Evolutionary conservation across 2,113 vertebrate genomes (phyloP).

Genomic region (Garra rufa): DNA sequence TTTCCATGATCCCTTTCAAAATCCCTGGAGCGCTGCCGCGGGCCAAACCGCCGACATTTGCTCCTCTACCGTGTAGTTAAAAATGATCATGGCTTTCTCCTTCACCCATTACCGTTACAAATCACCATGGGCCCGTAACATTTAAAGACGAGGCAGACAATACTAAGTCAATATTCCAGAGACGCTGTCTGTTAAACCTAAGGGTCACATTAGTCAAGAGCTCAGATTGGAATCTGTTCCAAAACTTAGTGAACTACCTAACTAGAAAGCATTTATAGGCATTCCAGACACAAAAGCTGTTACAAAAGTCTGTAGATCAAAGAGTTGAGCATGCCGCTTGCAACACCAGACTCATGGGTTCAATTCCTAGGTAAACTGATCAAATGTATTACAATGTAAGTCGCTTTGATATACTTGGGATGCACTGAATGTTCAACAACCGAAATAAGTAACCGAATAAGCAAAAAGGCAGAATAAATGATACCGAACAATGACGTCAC

Average conservation of each 20-base stretch:
- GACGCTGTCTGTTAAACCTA: not conserved
- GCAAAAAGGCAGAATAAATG: too few species aligned
- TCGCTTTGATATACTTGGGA: too few species aligned
- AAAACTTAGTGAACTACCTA: not conserved
- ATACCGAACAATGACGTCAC: too few species aligned
- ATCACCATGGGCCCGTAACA: constrained; percentile 32
- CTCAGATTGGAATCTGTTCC: not conserved
- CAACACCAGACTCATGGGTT: too few species aligned
- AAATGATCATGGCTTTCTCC: constrained; percentile 69
- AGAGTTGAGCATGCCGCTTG: too few species aligned
- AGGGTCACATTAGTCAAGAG: constrained; percentile 15
- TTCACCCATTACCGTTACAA: constrained; percentile 65
- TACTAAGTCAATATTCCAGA: not conserved
- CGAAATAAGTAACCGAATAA: too few species aligned
- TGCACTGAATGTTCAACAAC: too few species aligned
- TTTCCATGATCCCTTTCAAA: constrained; percentile 75
- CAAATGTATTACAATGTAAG: too few species aligned
- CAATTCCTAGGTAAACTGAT: too few species aligned
- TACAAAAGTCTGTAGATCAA: too few species aligned
- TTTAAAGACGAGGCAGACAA: not conserved
- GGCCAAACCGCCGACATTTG: constrained; percentile 70
- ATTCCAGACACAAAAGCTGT: not conserved
- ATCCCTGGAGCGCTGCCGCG: constrained; percentile 65
- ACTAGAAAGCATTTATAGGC: not conserved
- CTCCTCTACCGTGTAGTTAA: constrained; percentile 70